Percentiles rank a stretch among this genome's conserved stretches.
These are phyloP conservation scores for Spodoptera exigua DNA, from an alignment of 2,888 invertebrate species.

Conservation along the genomic window DNA sequence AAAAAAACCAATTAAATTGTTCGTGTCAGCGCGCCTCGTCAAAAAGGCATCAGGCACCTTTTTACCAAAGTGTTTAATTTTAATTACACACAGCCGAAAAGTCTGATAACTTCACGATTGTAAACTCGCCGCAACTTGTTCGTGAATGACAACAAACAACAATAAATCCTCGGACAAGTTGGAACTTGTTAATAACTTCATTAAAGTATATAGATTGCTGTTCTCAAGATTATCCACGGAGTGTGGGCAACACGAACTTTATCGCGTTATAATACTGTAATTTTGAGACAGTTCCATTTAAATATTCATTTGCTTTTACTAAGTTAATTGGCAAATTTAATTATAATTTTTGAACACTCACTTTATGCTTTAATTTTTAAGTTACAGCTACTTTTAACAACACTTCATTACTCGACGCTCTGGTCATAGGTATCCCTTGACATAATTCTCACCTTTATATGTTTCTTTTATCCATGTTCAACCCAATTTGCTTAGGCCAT, in stretches of 20 bases:
- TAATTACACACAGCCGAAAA: conserved; percentile 63
- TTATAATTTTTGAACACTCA: too few relatives aligned
- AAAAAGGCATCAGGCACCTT: conserved; percentile 45
- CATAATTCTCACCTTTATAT: too few relatives aligned
- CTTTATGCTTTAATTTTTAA: too few relatives aligned
- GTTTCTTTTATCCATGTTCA: too few relatives aligned
- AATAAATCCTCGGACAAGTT: conserved; percentile 59
- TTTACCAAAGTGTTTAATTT: conserved; percentile 61
- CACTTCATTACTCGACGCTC: too few relatives aligned
- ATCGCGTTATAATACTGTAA: neutral
- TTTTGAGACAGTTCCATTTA: too few relatives aligned
- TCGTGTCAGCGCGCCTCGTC: conserved; percentile 21
- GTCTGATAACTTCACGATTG: conserved; percentile 61
- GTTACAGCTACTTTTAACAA: too few relatives aligned
- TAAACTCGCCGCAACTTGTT: conserved; percentile 31
- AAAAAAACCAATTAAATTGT: conserved; percentile 34
- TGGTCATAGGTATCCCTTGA: too few relatives aligned
- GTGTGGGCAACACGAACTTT: neutral
- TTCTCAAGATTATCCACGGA: conserved; percentile 1
- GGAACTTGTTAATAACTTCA: conserved; percentile 53
- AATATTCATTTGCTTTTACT: too few relatives aligned
- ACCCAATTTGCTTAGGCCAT: too few relatives aligned
- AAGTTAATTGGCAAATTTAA: too few relatives aligned
- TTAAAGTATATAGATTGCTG: conserved; percentile 21
- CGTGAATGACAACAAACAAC: conserved; percentile 53